A percentile compares a stretch with the other conserved stretches of the same genome.
Conservation (phyloP, 1,140 invertebrate species). For the Lepidurus packardi region DNA sequence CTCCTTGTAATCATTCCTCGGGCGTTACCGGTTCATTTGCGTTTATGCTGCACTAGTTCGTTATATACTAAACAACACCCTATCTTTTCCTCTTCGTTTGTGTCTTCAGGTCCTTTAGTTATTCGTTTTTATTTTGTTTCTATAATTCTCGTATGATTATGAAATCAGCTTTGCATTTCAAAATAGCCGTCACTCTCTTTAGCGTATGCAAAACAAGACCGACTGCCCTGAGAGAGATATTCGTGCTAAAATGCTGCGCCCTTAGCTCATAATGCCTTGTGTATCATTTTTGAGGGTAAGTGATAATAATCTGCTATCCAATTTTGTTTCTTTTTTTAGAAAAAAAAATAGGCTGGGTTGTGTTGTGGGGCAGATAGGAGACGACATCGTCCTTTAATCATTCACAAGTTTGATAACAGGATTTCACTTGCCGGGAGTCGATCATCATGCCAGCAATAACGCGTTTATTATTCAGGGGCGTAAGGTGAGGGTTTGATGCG, state of each 20-base stretch:
- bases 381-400: slow-evolving; percentile 15
- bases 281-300: background rate
- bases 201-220: background rate
- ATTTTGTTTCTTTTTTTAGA: background rate
- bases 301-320: slow-evolving; percentile 13
- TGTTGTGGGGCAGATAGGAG: background rate
- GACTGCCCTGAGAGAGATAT: background rate
- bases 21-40: too few species aligned
- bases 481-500: slow-evolving; percentile 18
- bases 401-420: slow-evolving; percentile 19
- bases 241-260: background rate
- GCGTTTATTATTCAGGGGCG: slow-evolving; percentile 20
- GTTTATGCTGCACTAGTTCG: too few species aligned
- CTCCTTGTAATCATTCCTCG: too few species aligned
- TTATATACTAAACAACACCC: too few species aligned
- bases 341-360: background rate
- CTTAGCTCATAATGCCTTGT: background rate
- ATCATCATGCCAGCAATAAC: background rate
- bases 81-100: background rate
- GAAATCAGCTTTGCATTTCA: slow-evolving; percentile 11
- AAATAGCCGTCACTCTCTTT: background rate
- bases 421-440: background rate
- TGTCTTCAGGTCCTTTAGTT: background rate
- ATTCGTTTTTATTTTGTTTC: background rate
- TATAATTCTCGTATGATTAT: background rate